phyloP scores from a whole-genome alignment of 2,113 vertebrate species.

The Vombatus ursinus region DNA sequence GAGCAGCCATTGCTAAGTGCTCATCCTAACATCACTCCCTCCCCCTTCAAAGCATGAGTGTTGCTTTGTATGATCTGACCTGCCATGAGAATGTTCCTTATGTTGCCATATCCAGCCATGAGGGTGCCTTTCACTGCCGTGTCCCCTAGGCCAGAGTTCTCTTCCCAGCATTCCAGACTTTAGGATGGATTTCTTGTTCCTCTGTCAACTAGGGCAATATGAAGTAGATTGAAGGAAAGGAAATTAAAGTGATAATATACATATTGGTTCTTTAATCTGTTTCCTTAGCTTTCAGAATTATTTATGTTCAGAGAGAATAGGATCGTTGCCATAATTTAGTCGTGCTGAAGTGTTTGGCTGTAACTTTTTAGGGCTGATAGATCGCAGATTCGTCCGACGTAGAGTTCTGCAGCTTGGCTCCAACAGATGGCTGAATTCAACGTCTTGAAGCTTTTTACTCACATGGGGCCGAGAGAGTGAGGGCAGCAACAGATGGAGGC shows the following conservation, averaged over 20 bases:
- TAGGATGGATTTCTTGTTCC: constrained; percentile 14
- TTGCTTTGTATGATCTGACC: neutral
- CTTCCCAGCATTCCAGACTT: constrained; percentile 16
- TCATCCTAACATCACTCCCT: neutral
- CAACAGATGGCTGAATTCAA: constrained; percentile 37
- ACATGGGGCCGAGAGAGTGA: constrained; percentile 13
- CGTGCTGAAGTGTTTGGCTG: constrained; percentile 43
- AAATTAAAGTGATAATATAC: constrained; percentile 10
- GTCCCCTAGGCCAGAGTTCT: neutral
- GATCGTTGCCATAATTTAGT: neutral
- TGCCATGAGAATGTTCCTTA: neutral
- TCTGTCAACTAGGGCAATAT: constrained; percentile 2
- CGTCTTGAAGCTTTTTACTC: constrained; percentile 55
- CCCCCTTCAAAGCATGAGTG: neutral
- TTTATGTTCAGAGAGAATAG: constrained; percentile 55
- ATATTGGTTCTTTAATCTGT: constrained; percentile 31
- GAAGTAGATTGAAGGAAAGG: neutral
- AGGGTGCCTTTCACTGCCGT: neutral
- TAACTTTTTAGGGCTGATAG: constrained; percentile 42
- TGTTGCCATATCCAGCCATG: neutral
- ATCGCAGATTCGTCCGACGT: constrained; percentile 10
- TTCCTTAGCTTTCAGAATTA: constrained; percentile 59
- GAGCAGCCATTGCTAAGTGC: neutral
- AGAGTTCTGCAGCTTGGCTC: constrained; percentile 51
- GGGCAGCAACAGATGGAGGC: constrained; percentile 19